A percentile compares a stretch with the other conserved stretches of the same genome.
Conservation (phyloP, 2,888 invertebrate species). For the Synergus umbraculus region DNA sequence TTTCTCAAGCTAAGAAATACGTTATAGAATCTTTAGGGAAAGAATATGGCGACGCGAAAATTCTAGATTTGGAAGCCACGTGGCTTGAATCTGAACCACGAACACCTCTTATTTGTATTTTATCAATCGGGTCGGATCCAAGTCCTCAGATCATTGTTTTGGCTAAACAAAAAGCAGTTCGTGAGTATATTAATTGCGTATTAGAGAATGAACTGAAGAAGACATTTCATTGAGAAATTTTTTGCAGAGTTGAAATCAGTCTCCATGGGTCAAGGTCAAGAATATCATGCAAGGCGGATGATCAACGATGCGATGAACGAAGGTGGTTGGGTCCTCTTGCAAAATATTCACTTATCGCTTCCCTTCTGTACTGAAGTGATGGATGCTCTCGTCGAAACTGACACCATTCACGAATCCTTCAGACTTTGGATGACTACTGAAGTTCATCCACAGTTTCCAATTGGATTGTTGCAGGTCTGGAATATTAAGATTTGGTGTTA, state of each 20-base stretch:
- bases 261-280: slow-evolving; percentile 99
- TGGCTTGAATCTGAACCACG: slow-evolving; percentile 93
- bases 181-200: slow-evolving; percentile 79
- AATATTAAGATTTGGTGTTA: not conserved
- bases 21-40: slow-evolving; percentile 92
- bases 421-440: slow-evolving; percentile 97
- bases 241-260: slow-evolving; percentile 87
- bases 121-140: slow-evolving; percentile 97
- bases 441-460: slow-evolving; percentile 95
- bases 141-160: slow-evolving; percentile 94
- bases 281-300: slow-evolving; percentile 89
- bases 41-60: slow-evolving; percentile 94
- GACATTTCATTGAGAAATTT: slow-evolving; percentile 1
- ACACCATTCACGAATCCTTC: slow-evolving; percentile 89
- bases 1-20: slow-evolving; percentile 95
- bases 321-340: slow-evolving; percentile 96
- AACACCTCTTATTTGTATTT: slow-evolving; percentile 93
- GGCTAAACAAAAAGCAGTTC: slow-evolving; percentile 90
- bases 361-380: slow-evolving; percentile 96
- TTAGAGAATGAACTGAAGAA: slow-evolving; percentile 26
- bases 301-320: slow-evolving; percentile 87
- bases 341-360: slow-evolving; percentile 97
- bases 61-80: slow-evolving; percentile 93
- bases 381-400: slow-evolving; percentile 92
- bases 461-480: slow-evolving; percentile 82